These are phyloP conservation scores for Benitochromis conjunctus DNA, from an alignment of 2,113 vertebrate species.

Conservation along the genomic window DNA sequence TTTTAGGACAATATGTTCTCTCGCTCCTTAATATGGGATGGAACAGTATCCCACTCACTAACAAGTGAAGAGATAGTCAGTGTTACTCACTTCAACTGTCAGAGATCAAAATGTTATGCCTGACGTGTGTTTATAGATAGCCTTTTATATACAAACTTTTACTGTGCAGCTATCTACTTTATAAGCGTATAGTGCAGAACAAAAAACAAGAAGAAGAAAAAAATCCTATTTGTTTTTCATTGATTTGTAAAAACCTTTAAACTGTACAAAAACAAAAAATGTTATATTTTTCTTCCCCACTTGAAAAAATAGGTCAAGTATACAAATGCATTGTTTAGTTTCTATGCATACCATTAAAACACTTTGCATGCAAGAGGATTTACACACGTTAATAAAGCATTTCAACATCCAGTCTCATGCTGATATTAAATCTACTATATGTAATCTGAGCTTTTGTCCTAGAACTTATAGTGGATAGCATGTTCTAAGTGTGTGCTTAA, in stretches of 20 bases:
- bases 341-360: background rate
- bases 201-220: background rate
- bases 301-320: background rate
- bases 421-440: constrained; percentile 31
- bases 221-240: background rate
- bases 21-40: accelerated
- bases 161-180: background rate
- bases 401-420: constrained; percentile 12
- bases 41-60: background rate
- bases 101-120: background rate
- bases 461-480: background rate
- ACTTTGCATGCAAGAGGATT: constrained; percentile 41
- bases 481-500: background rate
- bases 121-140: background rate
- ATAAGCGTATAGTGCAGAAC: background rate
- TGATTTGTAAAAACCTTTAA: background rate
- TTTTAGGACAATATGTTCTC: background rate
- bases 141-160: background rate
- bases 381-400: constrained; percentile 29
- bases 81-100: background rate
- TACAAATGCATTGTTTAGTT: background rate
- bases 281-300: background rate
- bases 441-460: constrained; percentile 27
- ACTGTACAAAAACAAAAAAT: background rate
- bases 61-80: background rate